Base-by-base conservation (phyloP, 53 echinoderm and acorn worm genomes). In the Actinopyga echinites region DNA sequence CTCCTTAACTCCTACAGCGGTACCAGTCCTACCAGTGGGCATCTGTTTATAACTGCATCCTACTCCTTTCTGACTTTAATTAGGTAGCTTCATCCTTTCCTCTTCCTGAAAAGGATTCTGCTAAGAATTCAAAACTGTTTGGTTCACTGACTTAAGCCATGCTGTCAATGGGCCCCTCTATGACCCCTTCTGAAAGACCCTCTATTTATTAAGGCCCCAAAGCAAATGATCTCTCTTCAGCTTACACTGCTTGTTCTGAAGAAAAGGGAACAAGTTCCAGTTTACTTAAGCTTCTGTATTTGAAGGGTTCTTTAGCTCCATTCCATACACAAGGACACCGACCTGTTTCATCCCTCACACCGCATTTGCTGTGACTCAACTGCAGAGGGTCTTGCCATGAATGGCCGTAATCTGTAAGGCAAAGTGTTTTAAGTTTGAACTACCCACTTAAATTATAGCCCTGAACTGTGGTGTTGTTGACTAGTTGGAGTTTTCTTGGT, bases 391-490 rank as follows among this genome's bases (percentile, higher is more conserved):
- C 36, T 67, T 67, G 30, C 34, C 30, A 35, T n/a, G 67, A 33
- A 33, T 33, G 17, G 17, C n/a, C 34, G 33, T 67, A 67, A 67
- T 67, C 67, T 30, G 10, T 15, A 34, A 21, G 37, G 67, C 67
- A 67, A 67, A 67, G 67, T 67, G 37, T 67, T 31, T n/a, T 67
- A 67, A 67, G 67, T 67, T 67, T 67, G 67, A 67, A 67, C 67
- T 67, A 67, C 30, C 67, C 36, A 21, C 28, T 65, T 65, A 30
- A 34, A 65, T 65, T 65, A 65, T n/a, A 32, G 44, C 33, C 11
- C 33, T 33, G 34, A 32, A 34, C 67, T 35, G 35, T 21, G 30
- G 33, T 12, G 35, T 67, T 67, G 67, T 67, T 67, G 67, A 67
- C 67, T 15, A 33, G 15, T 12, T 37, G 12, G 34, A 21, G 8